Evolutionary conservation across 1,140 invertebrate species (phyloP).

Genomic region (Drosophila takahashii): DNA sequence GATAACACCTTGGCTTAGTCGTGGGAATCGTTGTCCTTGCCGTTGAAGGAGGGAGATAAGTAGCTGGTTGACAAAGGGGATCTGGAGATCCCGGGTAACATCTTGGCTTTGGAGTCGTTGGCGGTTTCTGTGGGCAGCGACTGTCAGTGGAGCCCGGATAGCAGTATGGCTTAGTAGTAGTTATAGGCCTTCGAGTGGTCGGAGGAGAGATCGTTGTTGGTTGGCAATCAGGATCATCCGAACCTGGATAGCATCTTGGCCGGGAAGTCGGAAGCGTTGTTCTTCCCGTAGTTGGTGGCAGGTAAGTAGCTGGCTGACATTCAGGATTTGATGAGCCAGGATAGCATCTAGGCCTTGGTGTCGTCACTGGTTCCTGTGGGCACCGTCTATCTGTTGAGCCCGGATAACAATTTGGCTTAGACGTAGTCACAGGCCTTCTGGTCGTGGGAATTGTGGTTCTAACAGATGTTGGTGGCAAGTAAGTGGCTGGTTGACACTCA

Average conservation of each 20-base stretch:
- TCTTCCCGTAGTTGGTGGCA: constrained; percentile 42
- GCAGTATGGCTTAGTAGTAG: constrained; percentile 33
- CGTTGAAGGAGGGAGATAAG: constrained; percentile 17
- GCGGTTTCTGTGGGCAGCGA: constrained; percentile 12
- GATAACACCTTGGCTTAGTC: constrained; percentile 31
- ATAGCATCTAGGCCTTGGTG: constrained; percentile 56
- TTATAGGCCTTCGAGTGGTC: constrained; percentile 30
- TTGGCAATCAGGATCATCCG: not conserved
- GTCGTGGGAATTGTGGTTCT: no score
- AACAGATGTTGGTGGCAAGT: no score
- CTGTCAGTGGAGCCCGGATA: constrained; percentile 37
- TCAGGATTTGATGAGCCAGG: constrained; percentile 43
- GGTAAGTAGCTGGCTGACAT: constrained; percentile 83
- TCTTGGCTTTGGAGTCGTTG: constrained; percentile 17
- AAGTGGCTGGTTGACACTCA: constrained; percentile 20
- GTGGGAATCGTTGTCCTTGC: constrained; percentile 5
- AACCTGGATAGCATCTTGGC: constrained; percentile 84
- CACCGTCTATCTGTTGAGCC: constrained; percentile 40
- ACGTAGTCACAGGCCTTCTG: constrained; percentile 15
- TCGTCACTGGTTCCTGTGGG: constrained; percentile 73
- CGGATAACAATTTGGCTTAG: constrained; percentile 57
- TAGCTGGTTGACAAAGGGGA: constrained; percentile 24
- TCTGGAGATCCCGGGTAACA: constrained; percentile 51
- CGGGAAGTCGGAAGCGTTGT: not conserved
- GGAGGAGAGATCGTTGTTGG: constrained; percentile 37